These are phyloP conservation scores for Aplysina aerophoba DNA, from an alignment of 37 sponge, comb jelly and placozoan genomes.

Conservation along the genomic window DNA sequence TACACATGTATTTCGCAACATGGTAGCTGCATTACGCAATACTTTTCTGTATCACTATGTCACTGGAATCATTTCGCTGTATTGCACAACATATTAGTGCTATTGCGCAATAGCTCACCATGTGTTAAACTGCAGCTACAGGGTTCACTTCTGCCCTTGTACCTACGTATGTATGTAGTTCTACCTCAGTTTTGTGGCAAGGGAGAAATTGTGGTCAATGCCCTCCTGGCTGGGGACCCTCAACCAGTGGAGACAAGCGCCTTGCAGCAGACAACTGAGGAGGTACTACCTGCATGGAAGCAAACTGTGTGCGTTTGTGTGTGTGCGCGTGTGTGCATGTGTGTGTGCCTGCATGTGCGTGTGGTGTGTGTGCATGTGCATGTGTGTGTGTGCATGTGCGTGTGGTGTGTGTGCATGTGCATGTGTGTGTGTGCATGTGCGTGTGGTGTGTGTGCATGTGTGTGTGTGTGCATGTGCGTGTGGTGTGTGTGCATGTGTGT, in stretches of 20 bases:
- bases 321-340: neutral
- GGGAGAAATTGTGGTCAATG: constrained; percentile 16
- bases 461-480: too few species aligned
- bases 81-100: too few species aligned
- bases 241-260: neutral
- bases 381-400: neutral
- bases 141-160: neutral
- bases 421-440: neutral
- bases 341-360: neutral
- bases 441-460: neutral
- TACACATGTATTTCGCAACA: too few species aligned
- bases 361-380: neutral
- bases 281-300: constrained; percentile 14
- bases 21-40: too few species aligned
- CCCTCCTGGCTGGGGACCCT: constrained; percentile 12
- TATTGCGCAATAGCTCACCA: too few species aligned
- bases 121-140: too few species aligned
- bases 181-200: constrained; percentile 41
- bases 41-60: too few species aligned
- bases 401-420: neutral
- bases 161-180: constrained; percentile 16
- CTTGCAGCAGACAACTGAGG: constrained; percentile 42
- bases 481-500: too few species aligned
- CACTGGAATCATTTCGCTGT: too few species aligned
- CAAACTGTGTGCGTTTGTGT: neutral